A percentile compares a stretch with the other conserved stretches of the same genome.
Evolutionary conservation across 1,140 invertebrate genomes (phyloP).

Genomic region (Rhyzopertha dominica): DNA sequence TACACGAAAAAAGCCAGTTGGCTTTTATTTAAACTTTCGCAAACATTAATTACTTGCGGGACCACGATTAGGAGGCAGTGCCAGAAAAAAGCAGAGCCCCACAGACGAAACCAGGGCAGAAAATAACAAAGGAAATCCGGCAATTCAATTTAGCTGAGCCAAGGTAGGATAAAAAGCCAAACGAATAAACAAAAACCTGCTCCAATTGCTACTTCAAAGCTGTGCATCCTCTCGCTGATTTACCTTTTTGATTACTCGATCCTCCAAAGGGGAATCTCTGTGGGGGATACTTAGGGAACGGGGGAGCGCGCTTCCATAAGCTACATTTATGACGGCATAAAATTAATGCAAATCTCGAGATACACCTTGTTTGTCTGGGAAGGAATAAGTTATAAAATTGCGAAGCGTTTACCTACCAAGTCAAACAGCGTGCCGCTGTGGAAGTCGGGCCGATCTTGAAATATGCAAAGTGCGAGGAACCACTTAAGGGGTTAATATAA

Average conservation of each 20-base stretch:
- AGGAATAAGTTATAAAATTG: conserved; percentile 40
- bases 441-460: conserved; percentile 27
- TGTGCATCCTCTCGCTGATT: conserved; percentile 24
- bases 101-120: conserved; percentile 13
- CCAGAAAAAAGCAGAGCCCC: too few species aligned
- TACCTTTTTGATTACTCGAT: conserved; percentile 30
- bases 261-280: conserved; percentile 9
- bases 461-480: conserved; percentile 40
- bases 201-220: conserved; percentile 13
- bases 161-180: conserved; percentile 24
- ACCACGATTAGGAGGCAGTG: too few species aligned
- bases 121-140: conserved; percentile 18
- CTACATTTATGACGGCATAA: conserved; percentile 38
- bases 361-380: conserved; percentile 38
- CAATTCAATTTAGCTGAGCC: conserved; percentile 25
- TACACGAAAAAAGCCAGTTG: too few species aligned
- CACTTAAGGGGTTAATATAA: conserved; percentile 39
- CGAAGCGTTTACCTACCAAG: conserved; percentile 34
- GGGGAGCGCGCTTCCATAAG: conserved; percentile 23
- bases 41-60: too few species aligned
- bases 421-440: conserved; percentile 18
- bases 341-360: conserved; percentile 42
- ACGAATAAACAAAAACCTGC: conserved; percentile 29
- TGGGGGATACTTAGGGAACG: conserved; percentile 2
- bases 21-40: too few species aligned